Evolutionary conservation across 2,113 vertebrate genomes (phyloP), one percentile per base, ranked within the genome.

Genomic region (Rhinichthys klamathensis): DNA sequence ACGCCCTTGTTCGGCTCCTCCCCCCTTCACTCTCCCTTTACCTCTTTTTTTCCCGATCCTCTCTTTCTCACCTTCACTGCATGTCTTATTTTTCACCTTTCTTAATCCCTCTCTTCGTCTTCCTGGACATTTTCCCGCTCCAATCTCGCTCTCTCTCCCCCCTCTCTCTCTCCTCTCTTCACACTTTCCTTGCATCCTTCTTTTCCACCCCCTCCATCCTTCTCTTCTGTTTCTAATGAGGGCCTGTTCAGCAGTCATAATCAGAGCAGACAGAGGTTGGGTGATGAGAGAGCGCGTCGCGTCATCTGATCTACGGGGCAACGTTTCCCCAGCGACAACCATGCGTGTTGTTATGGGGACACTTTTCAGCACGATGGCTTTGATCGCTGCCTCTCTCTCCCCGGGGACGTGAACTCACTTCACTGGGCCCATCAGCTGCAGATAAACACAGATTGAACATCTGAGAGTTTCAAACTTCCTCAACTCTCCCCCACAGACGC

Each of bases 331-430:
- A 77, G 73, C 12, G 81, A 87, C 76, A 77, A 44, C 80, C 63
- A 7, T 49, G 74, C 30, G 46, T 69, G 63, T 82, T 82, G 63
- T 87, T 72, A 49, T 87, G 8, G 65, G 74, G 85, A 87, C 81
- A 83, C 76, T 84, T 72, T 84, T 69, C 76, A 87, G 81, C 63
- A 80, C 25, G 60, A 61, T 46, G 51, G 63, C 85, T 84, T 87
- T 41, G 63, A 84, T 84, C 58, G 49, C 72, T 3, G 80, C 21
- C 63, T 82, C 63, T 69, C 44, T 70, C 80, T 78, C 58, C 51
- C 81, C 60, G 25, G 80, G 83, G 83, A 84, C 44, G 27, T 82
- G 80, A 82, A 82, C 80, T 82, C 61, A 51, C 80, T 49, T 82
- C 38, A 77, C 73, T 77, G 27, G 63, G 61, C 73, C 83, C 58